phyloP scores from a whole-genome alignment of 2,888 invertebrate species.

The Eremobia ochroleuca region DNA sequence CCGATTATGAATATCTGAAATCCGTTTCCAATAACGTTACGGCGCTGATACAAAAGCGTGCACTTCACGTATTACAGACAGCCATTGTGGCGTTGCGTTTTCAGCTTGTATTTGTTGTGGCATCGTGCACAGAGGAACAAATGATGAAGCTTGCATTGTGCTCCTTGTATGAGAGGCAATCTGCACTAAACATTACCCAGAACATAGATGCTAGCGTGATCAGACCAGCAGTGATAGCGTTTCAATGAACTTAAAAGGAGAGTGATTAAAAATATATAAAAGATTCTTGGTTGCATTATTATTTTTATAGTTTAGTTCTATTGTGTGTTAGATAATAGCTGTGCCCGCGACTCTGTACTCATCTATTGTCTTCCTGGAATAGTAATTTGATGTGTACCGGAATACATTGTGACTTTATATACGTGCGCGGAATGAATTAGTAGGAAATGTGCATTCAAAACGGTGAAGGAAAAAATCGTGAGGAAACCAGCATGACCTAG shows the following conservation, averaged over 20 bases:
- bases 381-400: neutral
- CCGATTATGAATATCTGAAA: constrained; percentile 40
- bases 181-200: constrained; percentile 72
- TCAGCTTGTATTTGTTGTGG: constrained; percentile 70
- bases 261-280: constrained; percentile 42
- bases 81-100: constrained; percentile 70
- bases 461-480: neutral
- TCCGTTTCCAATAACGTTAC: constrained; percentile 58
- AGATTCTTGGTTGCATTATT: constrained; percentile 14
- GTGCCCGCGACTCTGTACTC: neutral
- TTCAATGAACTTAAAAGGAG: constrained; percentile 48
- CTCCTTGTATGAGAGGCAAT: constrained; percentile 72
- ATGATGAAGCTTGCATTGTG: constrained; percentile 80
- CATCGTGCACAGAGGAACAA: constrained; percentile 69
- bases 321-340: constrained; percentile 34
- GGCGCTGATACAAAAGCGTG: constrained; percentile 65
- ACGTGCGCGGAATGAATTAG: neutral
- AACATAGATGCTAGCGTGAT: constrained; percentile 51
- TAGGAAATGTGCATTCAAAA: neutral
- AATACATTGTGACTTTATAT: neutral
- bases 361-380: neutral
- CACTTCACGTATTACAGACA: constrained; percentile 75
- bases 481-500: neutral
- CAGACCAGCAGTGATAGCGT: constrained; percentile 39
- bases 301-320: constrained; percentile 40